These are phyloP conservation scores for Drosophila monieri DNA, from an alignment of 2,888 invertebrate species.

Conservation along the genomic window DNA sequence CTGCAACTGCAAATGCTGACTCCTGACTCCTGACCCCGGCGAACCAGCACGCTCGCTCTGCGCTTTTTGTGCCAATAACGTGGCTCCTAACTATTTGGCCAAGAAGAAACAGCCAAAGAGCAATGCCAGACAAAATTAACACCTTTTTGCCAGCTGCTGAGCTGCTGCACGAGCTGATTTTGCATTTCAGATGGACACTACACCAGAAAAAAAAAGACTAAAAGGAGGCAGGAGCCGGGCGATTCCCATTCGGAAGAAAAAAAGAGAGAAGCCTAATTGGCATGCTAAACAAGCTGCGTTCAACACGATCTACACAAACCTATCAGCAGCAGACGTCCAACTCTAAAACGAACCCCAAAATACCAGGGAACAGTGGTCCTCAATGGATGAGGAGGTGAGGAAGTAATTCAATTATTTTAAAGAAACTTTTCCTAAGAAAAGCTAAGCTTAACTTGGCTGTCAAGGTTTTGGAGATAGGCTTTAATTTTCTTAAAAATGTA, in stretches of 20 bases:
- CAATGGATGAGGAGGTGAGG: not conserved
- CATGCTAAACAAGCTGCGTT: slow-evolving; percentile 79
- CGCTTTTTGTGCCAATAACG: slow-evolving; percentile 83
- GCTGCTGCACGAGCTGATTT: slow-evolving; percentile 78
- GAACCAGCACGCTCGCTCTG: slow-evolving; percentile 83
- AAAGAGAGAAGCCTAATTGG: slow-evolving; percentile 72
- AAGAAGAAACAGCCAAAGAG: slow-evolving; percentile 19
- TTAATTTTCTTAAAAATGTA: no score
- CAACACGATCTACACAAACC: slow-evolving; percentile 76
- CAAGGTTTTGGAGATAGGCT: no score
- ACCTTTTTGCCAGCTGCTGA: slow-evolving; percentile 79
- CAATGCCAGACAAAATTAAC: slow-evolving; percentile 82
- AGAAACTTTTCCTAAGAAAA: no score
- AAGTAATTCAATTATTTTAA: no score
- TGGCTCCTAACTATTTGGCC: slow-evolving; percentile 80
- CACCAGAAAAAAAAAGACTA: slow-evolving; percentile 8
- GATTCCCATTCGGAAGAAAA: slow-evolving; percentile 41
- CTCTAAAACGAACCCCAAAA: slow-evolving; percentile 24
- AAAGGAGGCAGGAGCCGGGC: slow-evolving; percentile 7
- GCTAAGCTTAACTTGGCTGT: no score
- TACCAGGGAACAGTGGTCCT: slow-evolving; percentile 20
- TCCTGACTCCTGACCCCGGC: slow-evolving; percentile 76
- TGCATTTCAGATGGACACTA: slow-evolving; percentile 76
- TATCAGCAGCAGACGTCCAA: slow-evolving; percentile 53
- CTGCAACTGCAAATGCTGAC: slow-evolving; percentile 29